Evolutionary conservation across 2,888 invertebrate species (phyloP), one percentile per base, ranked within the genome.

Genomic region (Aphelenchoides bicaudatus): DNA sequence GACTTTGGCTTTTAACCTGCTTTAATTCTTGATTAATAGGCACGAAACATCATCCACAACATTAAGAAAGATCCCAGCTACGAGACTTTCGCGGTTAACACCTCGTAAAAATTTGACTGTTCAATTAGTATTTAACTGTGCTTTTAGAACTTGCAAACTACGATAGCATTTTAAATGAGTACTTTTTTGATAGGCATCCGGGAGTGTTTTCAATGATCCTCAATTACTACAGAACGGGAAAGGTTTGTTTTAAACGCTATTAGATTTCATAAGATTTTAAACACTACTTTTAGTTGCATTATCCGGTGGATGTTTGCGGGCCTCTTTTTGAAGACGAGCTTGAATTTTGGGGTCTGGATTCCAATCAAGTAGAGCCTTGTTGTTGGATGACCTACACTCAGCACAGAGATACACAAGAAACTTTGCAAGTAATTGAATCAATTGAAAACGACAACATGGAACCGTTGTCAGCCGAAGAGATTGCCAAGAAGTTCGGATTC

Each of bases 341-440:
- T 71, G 96, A 96, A 82, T 98, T 49, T 39, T 96, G 96, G 96
- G 96, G 96, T 13, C 85, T 98, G 71, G 96, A 98, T 81, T 90
- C 96, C 34, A 98, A 98, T 84, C 96, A 98, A 84, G 94, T 96
- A 75, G 94, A 96, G 81, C 96, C 96, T 3, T 98, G 96, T 82
- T 98, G 71, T 56, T 96, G 96, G 96, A 96, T 96, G 94, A 98
- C 96, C 6, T 98, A 98, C 75, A 85, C 84, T 2, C 80, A 80
- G 49, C 82, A 83, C 69, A 71, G 93, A 78, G 94, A 98, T 84
- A 98, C 98, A 62, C 94, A 98, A 83, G 96, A 96, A 83, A 98
- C 96, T 53, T 84, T 98, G 79, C 91, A 93, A 58, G 96, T 98
- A 61, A 85, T 98, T 79, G 98, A 98, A 84, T 87, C 92, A 62